Percentiles rank a stretch among this genome's conserved stretches.
Conservation (phyloP, 2,888 invertebrate genomes). For the Melipona beecheii region DNA sequence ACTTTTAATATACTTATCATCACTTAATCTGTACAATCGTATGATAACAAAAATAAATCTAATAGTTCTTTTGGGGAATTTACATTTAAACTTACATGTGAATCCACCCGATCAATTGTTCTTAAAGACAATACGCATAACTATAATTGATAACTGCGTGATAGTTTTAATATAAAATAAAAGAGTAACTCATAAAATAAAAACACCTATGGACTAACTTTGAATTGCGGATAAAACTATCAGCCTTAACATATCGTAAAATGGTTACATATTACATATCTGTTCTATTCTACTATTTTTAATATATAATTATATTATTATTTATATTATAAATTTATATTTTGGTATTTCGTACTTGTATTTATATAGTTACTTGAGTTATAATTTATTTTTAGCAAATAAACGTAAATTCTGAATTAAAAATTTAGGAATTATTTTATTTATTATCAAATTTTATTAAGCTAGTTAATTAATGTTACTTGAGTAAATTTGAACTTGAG, state of each 20-base stretch:
- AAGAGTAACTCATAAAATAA: no score
- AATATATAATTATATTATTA: no score
- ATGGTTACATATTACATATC: not conserved
- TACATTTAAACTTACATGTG: not conserved
- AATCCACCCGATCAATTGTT: not conserved
- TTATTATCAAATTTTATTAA: not conserved
- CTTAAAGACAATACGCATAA: no score
- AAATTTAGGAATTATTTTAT: not conserved
- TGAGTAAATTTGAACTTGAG: not conserved
- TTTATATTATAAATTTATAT: not conserved
- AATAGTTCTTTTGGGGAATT: not conserved
- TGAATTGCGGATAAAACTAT: not conserved
- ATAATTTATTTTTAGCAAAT: not conserved
- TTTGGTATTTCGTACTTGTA: no score
- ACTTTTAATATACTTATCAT: not conserved
- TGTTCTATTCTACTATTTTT: not conserved
- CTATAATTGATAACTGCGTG: no score
- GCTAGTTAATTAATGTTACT: not conserved
- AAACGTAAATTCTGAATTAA: not conserved
- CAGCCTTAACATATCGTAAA: not conserved
- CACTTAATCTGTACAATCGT: not conserved
- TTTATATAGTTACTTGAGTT: not conserved
- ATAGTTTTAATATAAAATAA: no score
- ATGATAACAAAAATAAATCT: constrained; percentile 18
- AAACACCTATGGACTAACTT: no score